Evolutionary conservation across 2,113 vertebrate species (phyloP), one percentile per base, ranked within the genome.

Genomic region (Cyphomyrus discorhynchus): DNA sequence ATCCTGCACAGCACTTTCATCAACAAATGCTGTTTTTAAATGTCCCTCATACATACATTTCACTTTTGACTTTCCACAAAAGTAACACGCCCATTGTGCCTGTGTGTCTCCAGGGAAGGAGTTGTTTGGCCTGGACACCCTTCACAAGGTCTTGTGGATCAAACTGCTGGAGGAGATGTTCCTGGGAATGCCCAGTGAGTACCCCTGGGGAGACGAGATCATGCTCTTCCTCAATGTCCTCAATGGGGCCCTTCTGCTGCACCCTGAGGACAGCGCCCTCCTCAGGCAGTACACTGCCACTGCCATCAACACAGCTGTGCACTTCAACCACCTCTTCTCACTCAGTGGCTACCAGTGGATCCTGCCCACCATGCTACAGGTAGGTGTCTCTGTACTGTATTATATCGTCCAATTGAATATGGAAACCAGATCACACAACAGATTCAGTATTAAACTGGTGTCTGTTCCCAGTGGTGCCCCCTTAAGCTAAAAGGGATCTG

Each of bases 111-210:
- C 95, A 96, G 98, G 98, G 0, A 99, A 99, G 92, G 98, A 99
- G 92, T 96, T 99, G 74, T 99, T 99, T 89, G 98, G 98, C 42
- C 94, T 99, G 3, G 98, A 99, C 92, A 99, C 98, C 6, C 97
- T 99, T 89, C 98, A 99, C 93, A 99, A 99, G 93, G 98, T 98
- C 91, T 92, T 99, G 92, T 99, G 98, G 98, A 99, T 99, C 94
- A 99, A 99, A 92, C 96, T 99, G n/a, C 95, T 99, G 90, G 98
- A 99, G 93, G 98, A 99, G 93, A 99, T 99, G 98, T 99, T 99
- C 89, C 95, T 99, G 89, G 98, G 98, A 87, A 99, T 99, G 98
- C 98, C 98, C 5, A 99, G 98, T 10, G 98, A 99, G 95, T 99
- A 98, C 88, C 98, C 98, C 0, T 99, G 98, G 98, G 98, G 98